Evolutionary conservation across 2,797 vertebrate species (phyloP), one percentile per base, ranked within the genome.

Genomic region (Takifugu ocellatus): DNA sequence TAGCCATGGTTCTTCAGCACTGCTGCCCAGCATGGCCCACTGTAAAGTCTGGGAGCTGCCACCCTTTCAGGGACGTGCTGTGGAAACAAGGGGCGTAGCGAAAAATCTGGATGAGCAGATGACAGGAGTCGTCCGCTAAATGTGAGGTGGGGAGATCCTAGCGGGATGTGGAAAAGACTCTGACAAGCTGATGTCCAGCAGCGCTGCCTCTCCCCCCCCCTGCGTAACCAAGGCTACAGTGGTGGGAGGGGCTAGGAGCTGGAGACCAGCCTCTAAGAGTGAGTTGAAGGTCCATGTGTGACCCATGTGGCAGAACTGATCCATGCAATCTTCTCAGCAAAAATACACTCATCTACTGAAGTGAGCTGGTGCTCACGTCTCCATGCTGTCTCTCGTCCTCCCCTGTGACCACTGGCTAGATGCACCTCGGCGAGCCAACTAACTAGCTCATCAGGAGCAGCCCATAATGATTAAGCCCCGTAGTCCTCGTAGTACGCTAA

Each of bases 41-140:
- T 16, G n/a, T 21, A 21, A 21, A 45, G 68, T 60, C 52, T 49
- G 61, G 5, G 2, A 68, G 70, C 66, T 42, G 26, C 14, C 15
- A 51, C 80, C 66, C 55, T 61, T 80, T 55, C 64, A 72, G 68
- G 65, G 71, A 62, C 58, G 44, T 46, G 24, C 69, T 26, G 59
- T 86, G 73, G 70, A 79, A 78, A 85, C 79, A 62, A n/a, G 48
- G 59, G 60, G 68, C 47, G 59, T 60, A 45, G 66, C 58, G 62
- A 68, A 74, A 73, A 77, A 75, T 79, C 72, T 83, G 78, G 71
- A 76, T 6, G n/a, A 58, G 54, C 66, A 75, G 52, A 8, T 51
- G 70, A 68, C 63, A 50, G 42, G 56, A 54, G 61, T 62, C 70
- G 76, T 75, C 65, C 66, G 70, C 51, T 61, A 61, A 71, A 68